Evolutionary conservation across 2,797 vertebrate genomes (phyloP), one percentile per base, ranked within the genome.

Genomic region (Characodon lateralis): DNA sequence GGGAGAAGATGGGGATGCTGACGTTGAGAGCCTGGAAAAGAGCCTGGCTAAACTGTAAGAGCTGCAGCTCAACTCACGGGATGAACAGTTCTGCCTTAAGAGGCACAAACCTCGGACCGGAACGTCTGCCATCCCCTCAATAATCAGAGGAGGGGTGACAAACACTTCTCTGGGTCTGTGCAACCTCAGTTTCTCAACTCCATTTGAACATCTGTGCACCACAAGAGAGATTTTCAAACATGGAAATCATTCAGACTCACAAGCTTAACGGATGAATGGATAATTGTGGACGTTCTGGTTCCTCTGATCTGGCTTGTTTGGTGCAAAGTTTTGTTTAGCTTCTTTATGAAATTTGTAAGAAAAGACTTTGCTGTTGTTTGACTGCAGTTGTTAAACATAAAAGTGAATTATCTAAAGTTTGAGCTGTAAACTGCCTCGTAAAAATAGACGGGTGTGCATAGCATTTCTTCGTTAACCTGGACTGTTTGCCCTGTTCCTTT

Each of bases 31-130:
- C 81, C 83, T 99, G 2, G 96, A 99, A 94, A 97, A 93, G 41
- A 96, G 96, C 94, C 93, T 99, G 90, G 94, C 95, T 35, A 98
- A 95, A 81, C 91, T 99, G 0, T 96, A 93, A 81, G 95, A 55
- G 24, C 51, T 16, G 16, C 63, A 18, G 9, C 39, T 76, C 56
- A 4, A 16, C 74, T 71, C 77, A 71, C 46, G 74, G n/a, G 10
- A 65, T 16, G 73, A 66, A 28, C 65, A 76, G 3, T 51, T 78
- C 61, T 73, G 71, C 74, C 73, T 76, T 55, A 39, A 74, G 5
- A 51, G 74, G 68, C 55, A 53, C 72, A 71, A 77, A 80, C 72
- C 71, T 83, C 31, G 5, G 71, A 73, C 80, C 22, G 65, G 63
- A 74, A 39, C 51, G 5, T 71, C 73, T 56, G 43, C 78, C 28